phyloP scores from a whole-genome alignment of 2,888 invertebrate species.

The Anagyrus pseudococci region DNA sequence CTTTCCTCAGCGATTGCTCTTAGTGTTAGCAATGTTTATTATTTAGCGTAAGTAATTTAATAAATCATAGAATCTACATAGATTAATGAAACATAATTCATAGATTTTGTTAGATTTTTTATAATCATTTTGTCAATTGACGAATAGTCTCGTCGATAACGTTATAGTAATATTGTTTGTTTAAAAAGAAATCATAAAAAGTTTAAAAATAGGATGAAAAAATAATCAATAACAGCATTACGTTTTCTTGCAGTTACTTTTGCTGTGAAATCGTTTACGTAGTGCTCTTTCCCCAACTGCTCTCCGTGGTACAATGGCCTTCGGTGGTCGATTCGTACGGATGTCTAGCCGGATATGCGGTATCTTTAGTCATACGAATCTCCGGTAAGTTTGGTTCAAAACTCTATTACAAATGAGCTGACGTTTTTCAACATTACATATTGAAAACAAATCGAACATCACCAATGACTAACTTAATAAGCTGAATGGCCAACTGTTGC shows the following conservation, averaged over 20 bases:
- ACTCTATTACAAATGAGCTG: no score
- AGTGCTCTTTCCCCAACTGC: constrained; percentile 75
- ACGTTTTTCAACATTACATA: background rate
- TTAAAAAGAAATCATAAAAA: background rate
- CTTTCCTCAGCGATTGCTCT: constrained; percentile 71
- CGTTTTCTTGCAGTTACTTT: constrained; percentile 64
- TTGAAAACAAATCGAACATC: no score
- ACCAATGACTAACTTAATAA: no score
- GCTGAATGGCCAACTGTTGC: constrained; percentile 44
- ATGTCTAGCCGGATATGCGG: constrained; percentile 66
- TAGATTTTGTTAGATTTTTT: background rate
- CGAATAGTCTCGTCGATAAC: background rate
- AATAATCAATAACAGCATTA: background rate
- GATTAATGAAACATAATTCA: no score
- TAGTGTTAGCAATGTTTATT: constrained; percentile 72
- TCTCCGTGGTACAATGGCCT: constrained; percentile 72
- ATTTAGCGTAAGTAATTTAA: constrained; percentile 58
- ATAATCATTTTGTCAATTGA: background rate
- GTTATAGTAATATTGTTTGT: constrained; percentile 1
- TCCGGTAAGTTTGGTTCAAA: constrained; percentile 56
- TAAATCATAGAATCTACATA: constrained; percentile 11
- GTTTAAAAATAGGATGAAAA: background rate
- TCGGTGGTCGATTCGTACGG: constrained; percentile 73
- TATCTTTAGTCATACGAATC: constrained; percentile 64
- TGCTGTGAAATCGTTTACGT: constrained; percentile 77